A percentile compares a stretch with the other conserved stretches of the same genome.
These are phyloP conservation scores for Synaphobranchus kaupii DNA, from an alignment of 2,797 vertebrate species.

Conservation along the genomic window DNA sequence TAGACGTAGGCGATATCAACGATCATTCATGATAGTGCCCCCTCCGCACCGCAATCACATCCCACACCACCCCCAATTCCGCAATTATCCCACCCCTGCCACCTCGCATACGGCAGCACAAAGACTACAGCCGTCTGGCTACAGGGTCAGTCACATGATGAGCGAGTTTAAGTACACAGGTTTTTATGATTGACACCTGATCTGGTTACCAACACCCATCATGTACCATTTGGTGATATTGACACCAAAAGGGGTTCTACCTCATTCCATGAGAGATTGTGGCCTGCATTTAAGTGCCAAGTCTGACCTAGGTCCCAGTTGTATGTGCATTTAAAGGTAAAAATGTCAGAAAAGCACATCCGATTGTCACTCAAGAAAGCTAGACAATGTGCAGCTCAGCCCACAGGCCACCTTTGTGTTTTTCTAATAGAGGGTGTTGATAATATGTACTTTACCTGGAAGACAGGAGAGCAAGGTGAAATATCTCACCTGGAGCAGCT, in stretches of 20 bases:
- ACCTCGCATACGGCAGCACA: not conserved
- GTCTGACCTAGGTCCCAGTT: not conserved
- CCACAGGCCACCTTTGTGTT: not conserved
- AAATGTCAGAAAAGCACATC: not conserved
- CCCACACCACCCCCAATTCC: not conserved
- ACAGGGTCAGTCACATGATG: conserved; percentile 1
- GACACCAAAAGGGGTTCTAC: not conserved
- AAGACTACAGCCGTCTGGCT: not conserved
- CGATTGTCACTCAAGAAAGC: not conserved
- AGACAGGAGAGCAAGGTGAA: not conserved
- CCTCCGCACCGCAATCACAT: too few species aligned
- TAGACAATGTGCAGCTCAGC: conserved; percentile 1
- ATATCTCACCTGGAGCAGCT: not conserved
- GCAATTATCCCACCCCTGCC: not conserved
- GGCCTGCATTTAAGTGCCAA: not conserved
- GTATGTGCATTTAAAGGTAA: not conserved
- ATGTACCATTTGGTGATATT: not conserved
- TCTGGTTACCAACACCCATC: not conserved
- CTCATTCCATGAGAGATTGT: not conserved
- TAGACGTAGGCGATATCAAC: not conserved
- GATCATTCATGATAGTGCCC: not conserved
- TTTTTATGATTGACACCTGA: not conserved
- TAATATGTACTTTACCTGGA: not conserved
- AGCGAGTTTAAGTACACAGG: not conserved
- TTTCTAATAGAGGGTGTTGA: not conserved